Conservation (phyloP, 2,888 invertebrate species). For the Melinaea marsaeus region DNA sequence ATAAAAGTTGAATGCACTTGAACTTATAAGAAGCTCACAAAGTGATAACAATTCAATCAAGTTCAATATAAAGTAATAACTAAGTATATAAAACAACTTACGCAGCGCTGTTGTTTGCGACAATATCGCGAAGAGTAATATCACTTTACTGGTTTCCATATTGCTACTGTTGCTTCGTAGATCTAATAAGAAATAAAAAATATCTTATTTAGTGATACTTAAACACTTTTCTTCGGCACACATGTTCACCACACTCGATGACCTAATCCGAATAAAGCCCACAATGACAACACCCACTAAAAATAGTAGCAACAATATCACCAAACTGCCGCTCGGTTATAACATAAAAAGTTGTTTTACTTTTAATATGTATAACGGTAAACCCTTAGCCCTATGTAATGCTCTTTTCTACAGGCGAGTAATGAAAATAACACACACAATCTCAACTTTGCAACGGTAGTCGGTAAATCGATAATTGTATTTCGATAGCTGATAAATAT, state of each 20-base stretch:
- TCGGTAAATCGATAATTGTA: conserved; percentile 65
- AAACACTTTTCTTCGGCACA: conserved; percentile 69
- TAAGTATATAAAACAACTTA: conserved; percentile 49
- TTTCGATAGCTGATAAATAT: conserved; percentile 18
- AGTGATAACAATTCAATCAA: conserved; percentile 22
- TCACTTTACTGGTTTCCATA: conserved; percentile 63
- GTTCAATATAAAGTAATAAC: conserved; percentile 16
- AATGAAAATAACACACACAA: conserved; percentile 54
- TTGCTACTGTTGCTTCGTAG: conserved; percentile 55
- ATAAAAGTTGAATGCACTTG: conserved; percentile 47
- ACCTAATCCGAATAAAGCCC: conserved; percentile 73
- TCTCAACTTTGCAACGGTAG: conserved; percentile 52
- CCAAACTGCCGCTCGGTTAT: conserved; percentile 47
- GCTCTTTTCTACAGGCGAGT: conserved; percentile 44
- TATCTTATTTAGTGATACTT: conserved; percentile 52
- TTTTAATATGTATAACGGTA: conserved; percentile 35
- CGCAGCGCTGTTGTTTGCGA: conserved; percentile 63
- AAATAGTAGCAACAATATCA: conserved; percentile 77
- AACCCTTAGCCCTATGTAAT: conserved; percentile 39
- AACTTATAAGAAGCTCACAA: conserved; percentile 26
- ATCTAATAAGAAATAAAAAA: conserved; percentile 71
- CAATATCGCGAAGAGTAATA: conserved; percentile 61
- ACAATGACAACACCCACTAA: conserved; percentile 79
- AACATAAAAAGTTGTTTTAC: conserved; percentile 48
- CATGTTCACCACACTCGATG: conserved; percentile 72